Conservation (phyloP, 2,113 vertebrate genomes). For the Epinephelus lanceolatus region DNA sequence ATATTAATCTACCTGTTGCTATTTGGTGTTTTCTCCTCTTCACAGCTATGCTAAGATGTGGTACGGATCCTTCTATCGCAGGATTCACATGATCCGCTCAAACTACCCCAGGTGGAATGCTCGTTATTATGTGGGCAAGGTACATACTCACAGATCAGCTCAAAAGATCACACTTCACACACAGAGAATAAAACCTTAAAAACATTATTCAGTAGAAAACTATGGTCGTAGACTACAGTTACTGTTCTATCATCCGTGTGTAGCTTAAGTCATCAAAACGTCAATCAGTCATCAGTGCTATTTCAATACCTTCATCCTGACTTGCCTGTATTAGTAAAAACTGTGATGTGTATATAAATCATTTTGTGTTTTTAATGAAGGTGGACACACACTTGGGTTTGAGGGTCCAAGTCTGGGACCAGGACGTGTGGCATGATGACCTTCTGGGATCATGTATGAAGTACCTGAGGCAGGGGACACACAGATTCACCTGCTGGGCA, state of each 20-base stretch:
- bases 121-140: conserved; percentile 44
- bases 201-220: too few species aligned
- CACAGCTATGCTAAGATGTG: conserved; percentile 42
- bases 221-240: too few species aligned
- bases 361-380: conserved; percentile 21
- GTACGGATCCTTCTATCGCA: background rate
- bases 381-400: conserved; percentile 6
- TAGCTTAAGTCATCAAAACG: too few species aligned
- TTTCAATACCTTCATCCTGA: too few species aligned
- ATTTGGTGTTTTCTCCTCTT: background rate
- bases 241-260: too few species aligned
- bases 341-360: too few species aligned
- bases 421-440: background rate
- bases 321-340: too few species aligned
- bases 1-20: background rate
- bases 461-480: background rate
- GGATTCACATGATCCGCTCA: background rate
- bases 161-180: background rate
- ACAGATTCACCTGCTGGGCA: background rate
- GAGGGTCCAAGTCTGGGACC: conserved; percentile 45
- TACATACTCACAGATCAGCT: background rate
- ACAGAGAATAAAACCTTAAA: too few species aligned
- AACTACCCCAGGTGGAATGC: conserved; percentile 8
- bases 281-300: too few species aligned
- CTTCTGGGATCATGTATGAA: background rate